Conservation (phyloP, 2,888 invertebrate species). For the Lysandra bellargus region DNA sequence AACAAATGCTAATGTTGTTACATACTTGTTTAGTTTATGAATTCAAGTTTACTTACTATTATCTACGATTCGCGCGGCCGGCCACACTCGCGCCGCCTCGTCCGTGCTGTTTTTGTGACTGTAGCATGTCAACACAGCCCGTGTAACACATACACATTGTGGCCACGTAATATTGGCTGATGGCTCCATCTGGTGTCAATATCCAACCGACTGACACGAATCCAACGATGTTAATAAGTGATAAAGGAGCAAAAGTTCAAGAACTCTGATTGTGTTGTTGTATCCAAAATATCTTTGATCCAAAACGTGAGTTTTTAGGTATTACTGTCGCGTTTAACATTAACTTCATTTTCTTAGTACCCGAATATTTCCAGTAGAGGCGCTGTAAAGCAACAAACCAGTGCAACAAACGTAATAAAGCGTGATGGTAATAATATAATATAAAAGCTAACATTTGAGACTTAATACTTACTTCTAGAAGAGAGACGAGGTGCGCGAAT, state of each 20-base stretch:
- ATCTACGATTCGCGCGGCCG: background rate
- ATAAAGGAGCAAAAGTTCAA: background rate
- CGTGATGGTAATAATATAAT: background rate
- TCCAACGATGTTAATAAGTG: too few relatives aligned
- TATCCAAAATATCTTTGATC: background rate
- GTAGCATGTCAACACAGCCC: too few relatives aligned
- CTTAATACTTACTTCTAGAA: background rate
- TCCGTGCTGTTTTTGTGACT: background rate
- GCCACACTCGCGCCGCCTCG: background rate
- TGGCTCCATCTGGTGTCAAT: background rate
- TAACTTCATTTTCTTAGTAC: background rate
- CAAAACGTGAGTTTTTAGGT: background rate
- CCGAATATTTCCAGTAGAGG: background rate
- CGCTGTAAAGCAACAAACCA: background rate
- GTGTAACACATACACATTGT: background rate
- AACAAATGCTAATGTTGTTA: slow-evolving; percentile 9
- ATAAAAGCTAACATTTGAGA: background rate
- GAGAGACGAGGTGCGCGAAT: background rate
- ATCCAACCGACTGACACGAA: background rate
- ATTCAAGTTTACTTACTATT: background rate
- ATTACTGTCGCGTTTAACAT: background rate
- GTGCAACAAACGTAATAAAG: background rate
- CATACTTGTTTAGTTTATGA: slow-evolving; percentile 9
- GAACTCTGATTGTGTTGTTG: background rate
- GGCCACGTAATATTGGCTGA: background rate